phyloP scores from a whole-genome alignment of 2,113 vertebrate genomes.

The Anas platyrhynchos region DNA sequence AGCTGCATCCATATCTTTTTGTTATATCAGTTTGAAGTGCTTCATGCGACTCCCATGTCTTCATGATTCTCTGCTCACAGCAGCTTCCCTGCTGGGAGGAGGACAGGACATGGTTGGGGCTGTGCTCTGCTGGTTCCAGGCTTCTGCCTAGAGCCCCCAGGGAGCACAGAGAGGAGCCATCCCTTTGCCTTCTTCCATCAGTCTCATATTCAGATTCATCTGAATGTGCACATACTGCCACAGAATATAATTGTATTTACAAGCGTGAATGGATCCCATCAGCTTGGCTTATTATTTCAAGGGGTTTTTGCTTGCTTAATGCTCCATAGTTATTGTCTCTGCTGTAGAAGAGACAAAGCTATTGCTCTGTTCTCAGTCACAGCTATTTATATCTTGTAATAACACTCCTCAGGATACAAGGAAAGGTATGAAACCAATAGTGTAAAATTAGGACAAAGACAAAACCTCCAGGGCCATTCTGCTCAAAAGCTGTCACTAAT shows the following conservation, averaged over 20 bases:
- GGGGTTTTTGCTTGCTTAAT: not conserved
- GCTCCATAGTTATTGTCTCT: not conserved
- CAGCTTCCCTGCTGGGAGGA: not conserved
- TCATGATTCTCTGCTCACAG: not conserved
- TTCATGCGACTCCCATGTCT: accelerated
- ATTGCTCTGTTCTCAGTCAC: not conserved
- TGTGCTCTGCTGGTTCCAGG: not conserved
- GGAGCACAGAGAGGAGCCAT: accelerated
- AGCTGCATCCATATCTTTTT: not conserved
- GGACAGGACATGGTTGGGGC: accelerated
- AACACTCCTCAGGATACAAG: not conserved
- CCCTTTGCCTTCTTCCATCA: not conserved
- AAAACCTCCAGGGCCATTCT: not conserved
- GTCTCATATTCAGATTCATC: not conserved
- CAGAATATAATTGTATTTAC: not conserved
- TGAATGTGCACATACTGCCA: not conserved
- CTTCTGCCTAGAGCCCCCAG: accelerated
- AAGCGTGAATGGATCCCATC: not conserved
- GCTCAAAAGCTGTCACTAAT: not conserved
- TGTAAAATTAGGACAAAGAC: slow-evolving; percentile 1
- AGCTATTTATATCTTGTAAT: not conserved
- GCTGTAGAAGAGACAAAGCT: not conserved
- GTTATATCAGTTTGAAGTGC: not conserved
- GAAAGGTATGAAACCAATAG: not conserved
- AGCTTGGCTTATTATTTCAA: not conserved